A percentile compares a stretch with the other conserved stretches of the same genome.
Evolutionary conservation across 2,888 invertebrate species (phyloP).

Genomic region (Empis stercorea): DNA sequence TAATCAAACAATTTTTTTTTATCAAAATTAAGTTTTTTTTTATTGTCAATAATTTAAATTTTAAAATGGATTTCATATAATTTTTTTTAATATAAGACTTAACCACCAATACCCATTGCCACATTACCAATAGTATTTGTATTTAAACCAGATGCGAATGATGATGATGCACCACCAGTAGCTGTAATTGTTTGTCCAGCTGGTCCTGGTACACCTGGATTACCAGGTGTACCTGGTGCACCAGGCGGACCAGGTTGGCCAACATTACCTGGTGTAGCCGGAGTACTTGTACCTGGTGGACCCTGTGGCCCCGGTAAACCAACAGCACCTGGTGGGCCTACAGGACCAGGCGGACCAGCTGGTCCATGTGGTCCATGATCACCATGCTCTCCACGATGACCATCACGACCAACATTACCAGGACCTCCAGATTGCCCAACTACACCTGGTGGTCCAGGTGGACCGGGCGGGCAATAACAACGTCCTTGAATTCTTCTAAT

Average conservation of each 20-base stretch:
- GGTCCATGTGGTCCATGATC: background rate
- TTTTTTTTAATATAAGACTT: too few species aligned
- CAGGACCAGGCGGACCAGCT: background rate
- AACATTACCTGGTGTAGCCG: constrained; percentile 59
- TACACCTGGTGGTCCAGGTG: background rate
- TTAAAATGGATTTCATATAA: too few species aligned
- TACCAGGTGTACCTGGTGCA: constrained; percentile 25
- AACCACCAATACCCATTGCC: background rate
- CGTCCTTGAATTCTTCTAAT: background rate
- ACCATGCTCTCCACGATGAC: background rate
- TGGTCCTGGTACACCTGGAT: constrained; percentile 29
- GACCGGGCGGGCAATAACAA: background rate
- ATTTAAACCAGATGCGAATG: background rate
- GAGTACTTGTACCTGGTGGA: constrained; percentile 49
- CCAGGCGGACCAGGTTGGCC: constrained; percentile 60
- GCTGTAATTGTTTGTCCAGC: constrained; percentile 33
- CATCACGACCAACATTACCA: background rate
- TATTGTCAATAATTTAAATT: too few species aligned
- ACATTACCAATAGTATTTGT: background rate
- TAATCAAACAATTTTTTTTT: too few species aligned
- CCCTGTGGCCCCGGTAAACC: background rate
- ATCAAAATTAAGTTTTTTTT: too few species aligned
- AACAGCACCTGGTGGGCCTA: background rate
- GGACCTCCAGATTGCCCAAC: background rate
- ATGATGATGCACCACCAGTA: background rate